phyloP scores from a whole-genome alignment of 2,888 invertebrate species.

The Chaitophorus viminalis region DNA sequence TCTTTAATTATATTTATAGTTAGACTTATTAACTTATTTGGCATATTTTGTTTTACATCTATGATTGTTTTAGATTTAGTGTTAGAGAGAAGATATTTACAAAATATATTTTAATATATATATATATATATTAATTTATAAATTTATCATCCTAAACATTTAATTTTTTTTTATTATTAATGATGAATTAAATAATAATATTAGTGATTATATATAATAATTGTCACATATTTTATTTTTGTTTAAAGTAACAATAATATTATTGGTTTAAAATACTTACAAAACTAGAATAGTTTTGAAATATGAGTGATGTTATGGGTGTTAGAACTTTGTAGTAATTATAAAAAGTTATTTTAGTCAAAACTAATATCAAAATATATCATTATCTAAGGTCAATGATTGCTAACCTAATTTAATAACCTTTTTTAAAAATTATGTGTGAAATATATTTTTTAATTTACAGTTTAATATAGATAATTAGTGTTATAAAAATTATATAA shows the following conservation, averaged over 20 bases:
- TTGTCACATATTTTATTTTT: slow-evolving; percentile 6
- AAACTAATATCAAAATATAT: slow-evolving; percentile 42
- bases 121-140: not conserved
- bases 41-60: slow-evolving; percentile 30
- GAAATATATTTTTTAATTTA: slow-evolving; percentile 25
- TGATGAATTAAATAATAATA: slow-evolving; percentile 7
- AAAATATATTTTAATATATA: slow-evolving; percentile 58
- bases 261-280: slow-evolving; percentile 50
- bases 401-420: slow-evolving; percentile 3
- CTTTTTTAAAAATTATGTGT: not conserved
- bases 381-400: slow-evolving; percentile 41
- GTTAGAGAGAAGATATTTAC: slow-evolving; percentile 13
- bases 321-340: slow-evolving; percentile 12
- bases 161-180: slow-evolving; percentile 28
- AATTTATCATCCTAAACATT: slow-evolving; percentile 17
- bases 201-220: slow-evolving; percentile 19
- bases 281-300: slow-evolving; percentile 31
- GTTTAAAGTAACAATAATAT: slow-evolving; percentile 44
- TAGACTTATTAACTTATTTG: slow-evolving; percentile 40
- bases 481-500: not conserved
- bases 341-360: slow-evolving; percentile 43
- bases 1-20: slow-evolving; percentile 32
- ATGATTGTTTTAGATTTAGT: slow-evolving; percentile 24
- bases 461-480: not conserved
- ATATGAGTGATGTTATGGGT: slow-evolving; percentile 36